Base-by-base conservation (phyloP, 2,888 invertebrate species). In the Ceratothoa steindachneri region DNA sequence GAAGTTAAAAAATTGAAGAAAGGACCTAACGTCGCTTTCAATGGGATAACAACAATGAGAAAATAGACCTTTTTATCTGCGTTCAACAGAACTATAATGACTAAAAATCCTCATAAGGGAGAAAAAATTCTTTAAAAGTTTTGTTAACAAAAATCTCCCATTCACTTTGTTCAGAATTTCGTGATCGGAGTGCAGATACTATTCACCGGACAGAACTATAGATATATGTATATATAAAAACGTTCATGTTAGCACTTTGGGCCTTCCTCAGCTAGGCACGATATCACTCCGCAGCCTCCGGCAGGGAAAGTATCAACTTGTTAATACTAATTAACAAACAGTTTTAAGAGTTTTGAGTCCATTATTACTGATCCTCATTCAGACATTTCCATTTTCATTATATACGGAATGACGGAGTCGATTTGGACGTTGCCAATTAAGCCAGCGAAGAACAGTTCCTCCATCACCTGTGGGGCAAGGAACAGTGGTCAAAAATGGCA, bases 361-460 rank as follows among this genome's bases (percentile, higher is more conserved):
- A 67, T 69, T 83, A 84, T n/a, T n/a, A n/a, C n/a, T n/a, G n/a
- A n/a, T n/a, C n/a, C n/a, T n/a, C n/a, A n/a, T 76, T 84, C 84
- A 68, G 82, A 83, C 70, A 84, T 82, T 77, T 85, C 87, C 87
- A 87, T 88, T 80, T 88, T 90, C 81, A 98, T 88, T 83, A 98
- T 91, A 82, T 91, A 95, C 30, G 97, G 97, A 84, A 98, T 92
- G 81, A 97, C 93, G 83, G 92, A 93, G 83, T 97, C 95, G 76
- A 98, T 95, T 86, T 95, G 93, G 81, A 97, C 93, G 84, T 92
- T 93, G 3, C 95, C 96, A 67, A 95, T 90, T 77, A 96, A 88
- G 69, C 93, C 93, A 2, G 93, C 91, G 83, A 97, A 96, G 87
- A 96, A 96, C 71, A 96, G 87, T 83, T 96, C 95, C 84, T 96